Base-by-base conservation (phyloP, 2,797 vertebrate genomes). In the Holocentrus rufus region DNA sequence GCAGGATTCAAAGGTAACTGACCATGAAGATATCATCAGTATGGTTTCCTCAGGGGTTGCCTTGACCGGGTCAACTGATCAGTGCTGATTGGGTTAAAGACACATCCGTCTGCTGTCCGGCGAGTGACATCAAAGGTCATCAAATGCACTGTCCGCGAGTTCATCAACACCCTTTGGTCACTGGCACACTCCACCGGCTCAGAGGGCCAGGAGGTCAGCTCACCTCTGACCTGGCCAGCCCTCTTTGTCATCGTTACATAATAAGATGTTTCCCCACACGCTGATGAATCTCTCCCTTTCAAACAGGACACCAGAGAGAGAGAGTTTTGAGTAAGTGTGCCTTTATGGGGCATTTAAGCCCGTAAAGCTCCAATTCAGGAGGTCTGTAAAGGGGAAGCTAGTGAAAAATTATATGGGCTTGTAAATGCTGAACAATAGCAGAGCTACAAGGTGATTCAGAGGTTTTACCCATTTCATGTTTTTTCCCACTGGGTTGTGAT, bases 131-230 rank as follows among this genome's bases (percentile, higher is more conserved):
- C 76, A 74, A 74, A 86, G 92, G 89, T 91, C 89, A 88, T 18
- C 52, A 56, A 80, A 91, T 90, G 84, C 87, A 91, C 87, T 89
- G 87, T 83, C 87, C 85, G 13, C 13, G 52, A 92, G 84, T 92
- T 87, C 91, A 93, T 92, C 85, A 92, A 85, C 69, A 25, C 67
- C 70, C 82, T 0, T 72, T 82, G 91, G 87, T 91, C 90, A 86
- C 57, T 27, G 73, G 81, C 90, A 92, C 89, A 50, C 91, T 88
- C 85, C 69, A 2, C 7, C 2, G 58, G 36, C 36, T 74, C 66
- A n/a, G 61, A 34, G 72, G 88, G 86, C 88, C 91, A 81, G 30
- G 15, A 77, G 85, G 59, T 85, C 74, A 59, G 0, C 55, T 80
- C 62, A 83, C 90, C 90, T 86, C 82, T 91, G 91, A 90, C 91